Conservation (phyloP, 35 echinoderm and acorn worm genomes). For the Patiria miniata region DNA sequence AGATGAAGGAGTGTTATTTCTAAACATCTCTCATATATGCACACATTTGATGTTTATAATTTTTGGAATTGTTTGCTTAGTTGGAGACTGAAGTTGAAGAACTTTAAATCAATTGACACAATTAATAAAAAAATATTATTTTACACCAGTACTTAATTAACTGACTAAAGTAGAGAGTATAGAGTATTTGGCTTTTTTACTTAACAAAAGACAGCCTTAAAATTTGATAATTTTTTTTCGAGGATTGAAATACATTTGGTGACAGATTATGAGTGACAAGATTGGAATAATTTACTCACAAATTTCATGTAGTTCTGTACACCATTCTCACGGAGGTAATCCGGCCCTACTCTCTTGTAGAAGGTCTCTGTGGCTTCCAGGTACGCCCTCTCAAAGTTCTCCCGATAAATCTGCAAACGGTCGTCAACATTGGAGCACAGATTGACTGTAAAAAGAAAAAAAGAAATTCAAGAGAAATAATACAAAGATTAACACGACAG, state of each 20-base stretch:
- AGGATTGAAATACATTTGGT: too few species aligned
- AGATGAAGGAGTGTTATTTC: background rate
- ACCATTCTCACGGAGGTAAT: constrained; percentile 89
- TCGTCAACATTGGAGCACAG: constrained; percentile 87
- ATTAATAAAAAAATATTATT: too few species aligned
- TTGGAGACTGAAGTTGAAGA: too few species aligned
- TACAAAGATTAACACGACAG: background rate
- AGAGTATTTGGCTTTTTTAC: too few species aligned
- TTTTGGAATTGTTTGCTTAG: too few species aligned
- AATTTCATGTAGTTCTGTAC: constrained; percentile 99
- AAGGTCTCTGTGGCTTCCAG: constrained; percentile 95
- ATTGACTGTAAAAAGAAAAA: constrained; percentile 75
- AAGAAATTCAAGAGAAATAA: background rate
- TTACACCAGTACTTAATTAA: too few species aligned
- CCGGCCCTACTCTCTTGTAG: constrained; percentile 83
- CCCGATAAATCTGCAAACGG: constrained; percentile 90
- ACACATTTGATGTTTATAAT: constrained; percentile 18
- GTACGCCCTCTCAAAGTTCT: constrained; percentile 95
- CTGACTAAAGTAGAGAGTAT: too few species aligned
- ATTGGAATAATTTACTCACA: constrained; percentile 55
- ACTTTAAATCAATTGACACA: too few species aligned
- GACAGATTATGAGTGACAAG: background rate
- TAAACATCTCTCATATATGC: background rate
- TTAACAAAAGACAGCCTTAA: too few species aligned
- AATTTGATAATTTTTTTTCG: too few species aligned